These are phyloP conservation scores for Eurystomus glaucurus DNA, from an alignment of 2,797 vertebrate species.

Conservation along the genomic window DNA sequence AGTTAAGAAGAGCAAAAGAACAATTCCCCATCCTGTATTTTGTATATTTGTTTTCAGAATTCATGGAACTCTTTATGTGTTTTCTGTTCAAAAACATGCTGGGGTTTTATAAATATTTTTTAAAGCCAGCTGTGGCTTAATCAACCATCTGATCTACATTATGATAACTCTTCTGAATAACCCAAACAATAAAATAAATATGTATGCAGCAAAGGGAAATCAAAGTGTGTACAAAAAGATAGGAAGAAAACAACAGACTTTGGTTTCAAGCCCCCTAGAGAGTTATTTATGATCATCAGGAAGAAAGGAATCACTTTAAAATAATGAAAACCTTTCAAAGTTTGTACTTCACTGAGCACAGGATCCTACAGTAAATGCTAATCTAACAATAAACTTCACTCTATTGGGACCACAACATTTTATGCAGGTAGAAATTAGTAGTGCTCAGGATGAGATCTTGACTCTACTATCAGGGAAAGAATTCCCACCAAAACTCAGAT, in stretches of 20 bases:
- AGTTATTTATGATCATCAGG: conserved; percentile 22
- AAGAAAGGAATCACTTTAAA: conserved; percentile 54
- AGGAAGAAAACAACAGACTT: neutral
- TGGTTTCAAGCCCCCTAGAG: neutral
- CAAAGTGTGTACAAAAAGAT: neutral
- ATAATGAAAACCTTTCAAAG: conserved; percentile 52
- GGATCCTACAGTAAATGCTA: conserved; percentile 28
- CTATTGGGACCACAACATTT: neutral
- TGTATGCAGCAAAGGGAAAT: neutral
- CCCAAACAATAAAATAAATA: conserved; percentile 24
- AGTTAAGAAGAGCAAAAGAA: neutral
- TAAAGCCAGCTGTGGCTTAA: conserved; percentile 49
- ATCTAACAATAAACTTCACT: conserved; percentile 30
- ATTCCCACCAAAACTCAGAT: neutral
- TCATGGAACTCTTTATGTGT: neutral
- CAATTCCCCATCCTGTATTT: neutral
- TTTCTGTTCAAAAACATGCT: conserved; percentile 21
- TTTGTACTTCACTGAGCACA: neutral
- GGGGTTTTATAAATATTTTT: conserved; percentile 18
- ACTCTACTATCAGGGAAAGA: neutral
- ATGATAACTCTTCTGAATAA: neutral
- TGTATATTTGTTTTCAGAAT: neutral
- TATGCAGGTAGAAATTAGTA: neutral
- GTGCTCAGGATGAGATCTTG: neutral
- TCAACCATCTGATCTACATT: conserved; percentile 51